These are phyloP conservation scores for Rhynchopsitta pachyrhyncha DNA, from an alignment of 2,113 vertebrate genomes.

Conservation along the genomic window DNA sequence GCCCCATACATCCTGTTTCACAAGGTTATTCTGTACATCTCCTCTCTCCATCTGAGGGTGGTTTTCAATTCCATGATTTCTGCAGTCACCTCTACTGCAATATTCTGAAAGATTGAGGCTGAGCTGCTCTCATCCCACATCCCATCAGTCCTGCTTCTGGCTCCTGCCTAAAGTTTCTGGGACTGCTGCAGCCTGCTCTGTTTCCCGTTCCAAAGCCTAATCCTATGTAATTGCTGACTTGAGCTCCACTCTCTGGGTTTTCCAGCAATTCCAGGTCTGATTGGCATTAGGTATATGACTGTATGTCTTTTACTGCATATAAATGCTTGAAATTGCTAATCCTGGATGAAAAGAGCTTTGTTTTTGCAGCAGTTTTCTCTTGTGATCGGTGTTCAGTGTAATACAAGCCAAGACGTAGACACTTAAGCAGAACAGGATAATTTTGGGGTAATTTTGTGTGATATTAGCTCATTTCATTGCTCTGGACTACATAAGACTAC, in stretches of 20 bases:
- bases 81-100: not conserved
- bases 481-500: accelerated
- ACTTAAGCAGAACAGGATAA: not conserved
- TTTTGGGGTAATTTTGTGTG: not conserved
- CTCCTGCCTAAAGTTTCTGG: not conserved
- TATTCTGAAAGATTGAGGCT: not conserved
- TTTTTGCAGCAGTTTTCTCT: not conserved
- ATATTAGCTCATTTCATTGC: not conserved
- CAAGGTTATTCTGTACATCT: accelerated
- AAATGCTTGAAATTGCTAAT: not conserved
- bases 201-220: not conserved
- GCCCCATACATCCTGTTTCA: accelerated
- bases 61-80: not conserved
- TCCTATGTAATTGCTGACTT: not conserved
- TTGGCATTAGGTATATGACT: not conserved
- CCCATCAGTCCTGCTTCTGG: not conserved
- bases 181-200: not conserved
- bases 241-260: not conserved
- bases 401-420: accelerated
- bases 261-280: not conserved
- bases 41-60: not conserved
- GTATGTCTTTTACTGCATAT: not conserved
- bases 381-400: not conserved
- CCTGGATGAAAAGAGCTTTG: not conserved
- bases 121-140: not conserved